These are phyloP conservation scores for Turnix velox DNA, from an alignment of 2,113 vertebrate genomes.

Conservation along the genomic window DNA sequence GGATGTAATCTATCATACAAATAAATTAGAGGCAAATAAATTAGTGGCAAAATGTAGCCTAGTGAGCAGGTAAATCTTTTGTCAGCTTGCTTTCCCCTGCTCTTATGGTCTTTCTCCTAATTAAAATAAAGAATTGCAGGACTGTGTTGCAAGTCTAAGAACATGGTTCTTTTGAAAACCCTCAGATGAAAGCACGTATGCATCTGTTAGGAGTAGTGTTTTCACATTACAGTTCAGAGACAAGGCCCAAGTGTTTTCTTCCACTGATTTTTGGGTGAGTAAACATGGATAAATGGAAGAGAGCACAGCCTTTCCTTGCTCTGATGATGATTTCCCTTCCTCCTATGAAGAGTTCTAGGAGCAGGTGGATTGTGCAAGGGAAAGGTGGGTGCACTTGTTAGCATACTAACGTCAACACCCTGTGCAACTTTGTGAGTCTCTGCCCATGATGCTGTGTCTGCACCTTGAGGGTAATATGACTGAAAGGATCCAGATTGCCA, in stretches of 20 bases:
- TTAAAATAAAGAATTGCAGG: not conserved
- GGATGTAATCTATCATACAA: not conserved
- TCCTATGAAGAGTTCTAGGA: not conserved
- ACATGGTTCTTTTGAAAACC: not conserved
- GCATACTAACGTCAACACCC: rapidly evolving
- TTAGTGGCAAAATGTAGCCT: not conserved
- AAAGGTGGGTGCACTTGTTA: not conserved
- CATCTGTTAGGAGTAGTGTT: not conserved
- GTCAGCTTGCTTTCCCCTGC: not conserved
- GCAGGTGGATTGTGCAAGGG: not conserved
- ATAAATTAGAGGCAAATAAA: not conserved
- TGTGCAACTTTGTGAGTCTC: no score
- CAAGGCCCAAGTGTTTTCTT: not conserved
- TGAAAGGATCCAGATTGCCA: not conserved
- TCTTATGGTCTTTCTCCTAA: not conserved
- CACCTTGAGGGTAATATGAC: rapidly evolving
- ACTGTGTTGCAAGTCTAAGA: not conserved
- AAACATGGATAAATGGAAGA: not conserved
- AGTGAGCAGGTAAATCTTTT: not conserved
- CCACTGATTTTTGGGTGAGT: not conserved
- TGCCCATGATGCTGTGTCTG: rapidly evolving
- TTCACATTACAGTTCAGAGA: not conserved
- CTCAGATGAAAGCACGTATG: not conserved
- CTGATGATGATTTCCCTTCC: not conserved
- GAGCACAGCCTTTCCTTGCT: not conserved